Percentiles rank a stretch among this genome's conserved stretches.
Evolutionary conservation across 2,888 invertebrate genomes (phyloP).

Genomic region (Junonia oenone): DNA sequence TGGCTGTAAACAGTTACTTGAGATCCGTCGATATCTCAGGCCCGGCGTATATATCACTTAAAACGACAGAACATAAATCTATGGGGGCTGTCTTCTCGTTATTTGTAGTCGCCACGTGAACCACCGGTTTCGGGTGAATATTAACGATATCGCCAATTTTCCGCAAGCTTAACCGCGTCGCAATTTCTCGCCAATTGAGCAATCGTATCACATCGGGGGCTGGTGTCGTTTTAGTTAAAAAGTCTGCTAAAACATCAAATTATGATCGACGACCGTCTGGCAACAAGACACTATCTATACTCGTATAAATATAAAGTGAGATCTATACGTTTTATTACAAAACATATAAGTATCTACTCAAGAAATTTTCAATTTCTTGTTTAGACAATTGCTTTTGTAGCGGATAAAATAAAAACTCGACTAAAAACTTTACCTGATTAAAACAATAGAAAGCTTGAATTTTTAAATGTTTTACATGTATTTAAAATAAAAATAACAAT

Average conservation of each 20-base stretch:
- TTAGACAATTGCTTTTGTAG: too few relatives aligned
- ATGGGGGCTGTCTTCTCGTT: slow-evolving; percentile 69
- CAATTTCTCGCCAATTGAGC: slow-evolving; percentile 79
- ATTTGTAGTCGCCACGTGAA: slow-evolving; percentile 78
- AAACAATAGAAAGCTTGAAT: too few relatives aligned
- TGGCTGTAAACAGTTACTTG: slow-evolving; percentile 53
- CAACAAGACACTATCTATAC: neutral
- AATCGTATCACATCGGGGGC: slow-evolving; percentile 63
- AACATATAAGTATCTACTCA: too few relatives aligned
- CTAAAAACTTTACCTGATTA: too few relatives aligned
- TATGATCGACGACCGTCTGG: slow-evolving; percentile 12
- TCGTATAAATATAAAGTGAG: neutral
- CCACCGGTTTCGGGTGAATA: slow-evolving; percentile 76
- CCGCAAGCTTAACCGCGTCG: slow-evolving; percentile 74
- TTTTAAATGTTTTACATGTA: too few relatives aligned
- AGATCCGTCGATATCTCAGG: slow-evolving; percentile 56
- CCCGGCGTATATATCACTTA: slow-evolving; percentile 68
- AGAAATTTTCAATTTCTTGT: too few relatives aligned
- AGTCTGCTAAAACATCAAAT: slow-evolving; percentile 19
- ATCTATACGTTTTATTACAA: too few relatives aligned
- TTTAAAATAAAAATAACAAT: too few relatives aligned
- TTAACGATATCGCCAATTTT: slow-evolving; percentile 80
- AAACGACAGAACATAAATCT: slow-evolving; percentile 75
- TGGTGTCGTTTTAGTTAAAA: slow-evolving; percentile 37
- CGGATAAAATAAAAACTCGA: too few relatives aligned